These are phyloP conservation scores for Vicugna pacos DNA, from an alignment of 2,113 vertebrate species.

Conservation along the genomic window DNA sequence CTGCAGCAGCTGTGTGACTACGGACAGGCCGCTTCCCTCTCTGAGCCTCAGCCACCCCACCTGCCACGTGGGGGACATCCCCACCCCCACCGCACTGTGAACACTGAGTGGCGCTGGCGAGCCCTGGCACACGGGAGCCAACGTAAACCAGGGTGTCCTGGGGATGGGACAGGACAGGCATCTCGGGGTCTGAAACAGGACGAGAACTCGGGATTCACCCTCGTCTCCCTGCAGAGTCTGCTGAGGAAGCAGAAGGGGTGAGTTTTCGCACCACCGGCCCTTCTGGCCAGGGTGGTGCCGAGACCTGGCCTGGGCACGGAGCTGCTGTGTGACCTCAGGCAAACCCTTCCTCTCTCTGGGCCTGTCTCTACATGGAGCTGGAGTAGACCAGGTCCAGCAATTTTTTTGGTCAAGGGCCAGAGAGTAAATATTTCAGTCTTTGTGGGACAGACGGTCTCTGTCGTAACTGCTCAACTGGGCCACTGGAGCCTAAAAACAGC, in stretches of 20 bases:
- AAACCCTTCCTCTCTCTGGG: background rate
- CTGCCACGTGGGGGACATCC: too few species aligned
- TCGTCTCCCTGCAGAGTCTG: background rate
- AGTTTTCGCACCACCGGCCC: background rate
- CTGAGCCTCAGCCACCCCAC: background rate
- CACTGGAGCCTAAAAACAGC: background rate
- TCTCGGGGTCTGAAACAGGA: background rate
- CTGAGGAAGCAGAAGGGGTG: background rate
- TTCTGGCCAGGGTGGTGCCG: background rate
- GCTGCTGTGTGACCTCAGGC: background rate
- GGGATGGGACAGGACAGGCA: background rate
- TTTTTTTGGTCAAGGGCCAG: too few species aligned
- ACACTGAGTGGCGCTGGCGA: background rate
- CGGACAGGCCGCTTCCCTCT: background rate
- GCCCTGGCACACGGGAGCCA: background rate
- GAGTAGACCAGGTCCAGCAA: background rate
- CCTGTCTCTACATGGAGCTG: background rate
- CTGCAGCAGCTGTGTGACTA: background rate
- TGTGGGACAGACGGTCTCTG: background rate
- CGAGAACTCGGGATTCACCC: rapidly evolving
- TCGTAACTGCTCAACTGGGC: background rate
- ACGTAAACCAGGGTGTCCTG: background rate
- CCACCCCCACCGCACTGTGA: background rate
- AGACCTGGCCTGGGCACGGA: background rate
- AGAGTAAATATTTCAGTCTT: background rate